Evolutionary conservation across 2,113 vertebrate genomes (phyloP).

Genomic region (Tragulus kanchil): DNA sequence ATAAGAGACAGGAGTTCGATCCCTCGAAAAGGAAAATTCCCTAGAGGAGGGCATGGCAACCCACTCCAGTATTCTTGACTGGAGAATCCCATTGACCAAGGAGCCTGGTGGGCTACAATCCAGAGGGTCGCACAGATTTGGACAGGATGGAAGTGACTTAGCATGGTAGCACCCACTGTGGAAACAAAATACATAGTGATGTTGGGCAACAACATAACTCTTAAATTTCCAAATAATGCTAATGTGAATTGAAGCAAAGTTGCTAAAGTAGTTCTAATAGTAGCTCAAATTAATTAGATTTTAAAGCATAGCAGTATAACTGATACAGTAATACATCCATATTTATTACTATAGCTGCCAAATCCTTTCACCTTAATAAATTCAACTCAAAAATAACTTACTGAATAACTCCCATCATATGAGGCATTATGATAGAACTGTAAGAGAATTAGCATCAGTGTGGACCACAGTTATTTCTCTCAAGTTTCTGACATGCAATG

Average conservation of each 20-base stretch:
- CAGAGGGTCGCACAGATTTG: too few species aligned
- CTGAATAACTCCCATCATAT: not conserved
- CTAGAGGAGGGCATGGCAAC: too few species aligned
- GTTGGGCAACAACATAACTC: not conserved
- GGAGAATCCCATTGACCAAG: too few species aligned
- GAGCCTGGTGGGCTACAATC: too few species aligned
- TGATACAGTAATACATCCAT: not conserved
- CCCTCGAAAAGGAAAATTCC: too few species aligned
- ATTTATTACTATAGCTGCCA: not conserved
- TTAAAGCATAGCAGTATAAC: not conserved
- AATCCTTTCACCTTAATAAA: not conserved
- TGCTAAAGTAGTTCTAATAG: not conserved
- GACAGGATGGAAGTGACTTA: too few species aligned
- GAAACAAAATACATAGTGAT: not conserved
- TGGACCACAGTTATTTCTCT: not conserved
- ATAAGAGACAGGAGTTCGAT: too few species aligned
- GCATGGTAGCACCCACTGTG: too few species aligned
- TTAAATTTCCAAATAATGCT: not conserved
- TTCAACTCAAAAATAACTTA: not conserved
- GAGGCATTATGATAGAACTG: not conserved
- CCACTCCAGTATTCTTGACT: too few species aligned
- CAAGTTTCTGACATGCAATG: not conserved
- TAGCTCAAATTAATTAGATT: not conserved
- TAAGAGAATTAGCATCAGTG: not conserved
- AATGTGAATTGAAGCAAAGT: not conserved